A percentile compares a stretch with the other conserved stretches of the same genome.
Conservation (phyloP, 2,888 invertebrate species). For the Sphaerophoria rueppellii region DNA sequence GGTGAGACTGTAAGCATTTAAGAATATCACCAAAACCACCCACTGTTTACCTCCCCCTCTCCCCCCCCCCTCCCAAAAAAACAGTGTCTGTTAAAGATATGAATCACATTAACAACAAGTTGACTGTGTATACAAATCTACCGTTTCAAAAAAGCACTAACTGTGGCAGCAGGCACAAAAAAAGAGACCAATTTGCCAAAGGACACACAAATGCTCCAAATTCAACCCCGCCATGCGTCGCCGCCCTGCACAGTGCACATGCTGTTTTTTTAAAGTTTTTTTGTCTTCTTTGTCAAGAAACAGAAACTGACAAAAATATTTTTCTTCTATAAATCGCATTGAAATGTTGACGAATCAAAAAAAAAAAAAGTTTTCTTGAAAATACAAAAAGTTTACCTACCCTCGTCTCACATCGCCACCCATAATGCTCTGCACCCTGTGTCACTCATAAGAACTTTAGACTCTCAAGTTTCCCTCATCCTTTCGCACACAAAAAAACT, state of each 20-base stretch:
- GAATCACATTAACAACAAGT: conserved; percentile 62
- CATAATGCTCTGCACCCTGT: conserved; percentile 23
- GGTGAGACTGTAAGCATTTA: no score
- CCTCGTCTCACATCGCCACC: no score
- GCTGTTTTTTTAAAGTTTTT: conserved; percentile 30
- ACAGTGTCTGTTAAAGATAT: conserved; percentile 23
- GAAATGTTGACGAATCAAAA: not conserved
- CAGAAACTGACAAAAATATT: conserved; percentile 16
- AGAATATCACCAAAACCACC: no score
- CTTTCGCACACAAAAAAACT: not conserved
- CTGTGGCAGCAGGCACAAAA: not conserved
- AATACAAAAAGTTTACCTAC: conserved; percentile 1
- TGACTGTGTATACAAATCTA: not conserved
- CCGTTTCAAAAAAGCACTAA: not conserved
- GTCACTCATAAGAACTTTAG: conserved; percentile 41
- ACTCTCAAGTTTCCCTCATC: conserved; percentile 13
- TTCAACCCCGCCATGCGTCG: conserved; percentile 1
- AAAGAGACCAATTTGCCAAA: conserved; percentile 45
- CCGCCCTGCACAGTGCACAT: conserved; percentile 25
- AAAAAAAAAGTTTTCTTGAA: conserved; percentile 10
- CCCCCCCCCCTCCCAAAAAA: no score
- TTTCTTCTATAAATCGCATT: conserved; percentile 45
- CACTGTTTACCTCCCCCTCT: no score
- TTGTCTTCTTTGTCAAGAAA: conserved; percentile 5
- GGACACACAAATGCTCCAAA: conserved; percentile 32